Evolutionary conservation across 2,113 vertebrate species (phyloP).

Genomic region (rabbit (Oryctolagus cuniculus)): DNA sequence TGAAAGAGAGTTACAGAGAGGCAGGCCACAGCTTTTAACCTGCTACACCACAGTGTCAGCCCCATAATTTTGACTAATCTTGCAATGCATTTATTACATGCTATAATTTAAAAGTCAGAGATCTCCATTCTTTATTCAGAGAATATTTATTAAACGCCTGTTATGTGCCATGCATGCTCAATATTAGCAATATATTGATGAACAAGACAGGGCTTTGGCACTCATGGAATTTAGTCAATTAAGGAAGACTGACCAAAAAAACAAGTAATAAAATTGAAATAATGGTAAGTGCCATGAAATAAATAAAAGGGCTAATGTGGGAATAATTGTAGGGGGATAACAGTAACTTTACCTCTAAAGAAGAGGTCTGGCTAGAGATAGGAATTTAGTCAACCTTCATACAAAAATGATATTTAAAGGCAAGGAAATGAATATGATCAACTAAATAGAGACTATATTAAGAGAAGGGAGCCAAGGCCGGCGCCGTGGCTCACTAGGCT

Average conservation of each 20-base stretch:
- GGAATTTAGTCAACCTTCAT: constrained; percentile 3
- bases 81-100: constrained; percentile 9
- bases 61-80: not conserved
- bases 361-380: not conserved
- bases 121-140: constrained; percentile 14
- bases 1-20: too few relatives aligned
- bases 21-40: too few relatives aligned
- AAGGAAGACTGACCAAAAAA: not conserved
- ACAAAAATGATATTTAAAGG: not conserved
- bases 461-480: not conserved
- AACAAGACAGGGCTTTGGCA: not conserved
- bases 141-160: constrained; percentile 10
- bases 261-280: constrained; percentile 44
- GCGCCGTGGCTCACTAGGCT: too few relatives aligned
- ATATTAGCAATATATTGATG: not conserved
- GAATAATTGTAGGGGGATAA: not conserved
- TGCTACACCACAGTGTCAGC: too few relatives aligned
- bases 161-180: not conserved
- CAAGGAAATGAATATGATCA: not conserved
- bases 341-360: not conserved
- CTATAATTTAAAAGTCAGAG: constrained; percentile 20
- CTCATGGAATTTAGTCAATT: not conserved
- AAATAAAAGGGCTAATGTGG: not conserved
- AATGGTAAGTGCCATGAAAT: not conserved
- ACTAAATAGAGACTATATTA: not conserved